Conservation (phyloP, 2,113 vertebrate genomes). For the Gyps fulvus region DNA sequence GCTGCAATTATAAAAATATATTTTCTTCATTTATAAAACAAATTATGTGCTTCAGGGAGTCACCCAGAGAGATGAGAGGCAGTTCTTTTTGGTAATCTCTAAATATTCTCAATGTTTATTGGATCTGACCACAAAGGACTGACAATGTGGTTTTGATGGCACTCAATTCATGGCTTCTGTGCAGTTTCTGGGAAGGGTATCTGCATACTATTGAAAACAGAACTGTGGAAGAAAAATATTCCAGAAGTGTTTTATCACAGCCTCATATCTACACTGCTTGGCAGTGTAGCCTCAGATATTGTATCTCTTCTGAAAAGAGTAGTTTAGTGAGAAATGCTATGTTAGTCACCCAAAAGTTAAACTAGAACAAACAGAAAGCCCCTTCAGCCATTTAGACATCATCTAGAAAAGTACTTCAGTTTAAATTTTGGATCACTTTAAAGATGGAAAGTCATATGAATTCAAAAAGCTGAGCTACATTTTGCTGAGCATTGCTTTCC, state of each 20-base stretch:
- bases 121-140: neutral
- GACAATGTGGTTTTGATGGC: neutral
- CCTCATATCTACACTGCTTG: neutral
- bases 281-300: neutral
- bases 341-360: neutral
- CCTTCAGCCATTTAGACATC: neutral
- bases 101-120: neutral
- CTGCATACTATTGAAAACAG: neutral
- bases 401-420: neutral
- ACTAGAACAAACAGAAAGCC: neutral
- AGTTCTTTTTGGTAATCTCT: neutral
- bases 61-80: neutral
- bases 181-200: neutral
- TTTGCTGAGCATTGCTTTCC: neutral
- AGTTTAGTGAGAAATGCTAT: neutral
- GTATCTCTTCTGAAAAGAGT: neutral
- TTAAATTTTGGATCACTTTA: neutral
- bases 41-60: neutral
- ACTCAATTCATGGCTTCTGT: neutral
- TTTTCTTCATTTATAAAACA: conserved; percentile 43
- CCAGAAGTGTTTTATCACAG: neutral
- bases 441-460: neutral
- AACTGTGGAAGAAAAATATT: neutral
- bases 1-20: conserved; percentile 21
- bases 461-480: neutral